These are phyloP conservation scores for Oceanodroma tethys DNA, from an alignment of 2,113 vertebrate genomes.

Conservation along the genomic window DNA sequence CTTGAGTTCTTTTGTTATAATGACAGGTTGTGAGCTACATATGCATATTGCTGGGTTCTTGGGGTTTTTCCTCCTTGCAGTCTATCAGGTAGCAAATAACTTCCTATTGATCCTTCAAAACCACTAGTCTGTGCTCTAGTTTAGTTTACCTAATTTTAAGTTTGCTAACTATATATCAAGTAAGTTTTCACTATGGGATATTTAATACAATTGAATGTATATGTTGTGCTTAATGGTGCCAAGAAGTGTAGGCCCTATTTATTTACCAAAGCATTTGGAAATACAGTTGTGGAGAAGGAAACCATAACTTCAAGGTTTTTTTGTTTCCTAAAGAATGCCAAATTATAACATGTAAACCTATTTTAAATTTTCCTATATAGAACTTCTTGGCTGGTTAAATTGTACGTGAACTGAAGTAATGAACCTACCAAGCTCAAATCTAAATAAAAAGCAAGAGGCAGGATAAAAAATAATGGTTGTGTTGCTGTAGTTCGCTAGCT, in stretches of 20 bases:
- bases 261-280: background rate
- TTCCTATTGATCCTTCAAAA: background rate
- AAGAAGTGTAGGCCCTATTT: background rate
- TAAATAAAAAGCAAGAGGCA: background rate
- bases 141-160: slow-evolving; percentile 13
- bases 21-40: background rate
- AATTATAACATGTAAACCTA: background rate
- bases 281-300: background rate
- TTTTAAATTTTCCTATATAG: background rate
- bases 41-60: background rate
- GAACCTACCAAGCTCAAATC: background rate
- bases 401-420: background rate
- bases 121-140: slow-evolving; percentile 52
- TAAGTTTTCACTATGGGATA: background rate
- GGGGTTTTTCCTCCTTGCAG: background rate
- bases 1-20: slow-evolving; percentile 71
- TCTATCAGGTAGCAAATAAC: background rate
- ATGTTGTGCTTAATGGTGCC: background rate
- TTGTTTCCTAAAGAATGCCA: background rate
- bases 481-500: background rate
- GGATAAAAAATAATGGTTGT: background rate
- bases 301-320: background rate
- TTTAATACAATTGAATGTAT: background rate
- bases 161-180: background rate
- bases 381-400: background rate